A percentile compares a stretch with the other conserved stretches of the same genome.
Evolutionary conservation across 2,113 vertebrate genomes (phyloP).

Genomic region (Crotalus helleri): DNA sequence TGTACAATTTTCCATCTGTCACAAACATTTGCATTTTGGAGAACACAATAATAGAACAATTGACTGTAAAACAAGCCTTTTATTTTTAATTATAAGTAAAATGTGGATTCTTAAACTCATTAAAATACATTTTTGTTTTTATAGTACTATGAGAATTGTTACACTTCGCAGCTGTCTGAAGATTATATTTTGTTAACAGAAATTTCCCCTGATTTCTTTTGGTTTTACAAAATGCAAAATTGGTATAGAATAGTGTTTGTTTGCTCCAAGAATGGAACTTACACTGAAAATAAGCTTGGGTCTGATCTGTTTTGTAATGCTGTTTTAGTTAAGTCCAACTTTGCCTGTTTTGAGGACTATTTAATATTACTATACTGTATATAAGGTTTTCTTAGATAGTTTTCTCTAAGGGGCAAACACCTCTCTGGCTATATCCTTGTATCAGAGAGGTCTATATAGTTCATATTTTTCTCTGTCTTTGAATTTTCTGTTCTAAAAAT

Average conservation of each 20-base stretch:
- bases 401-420: background rate
- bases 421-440: background rate
- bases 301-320: background rate
- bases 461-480: background rate
- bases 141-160: background rate
- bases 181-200: background rate
- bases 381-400: background rate
- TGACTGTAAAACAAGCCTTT: background rate
- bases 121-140: background rate
- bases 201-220: background rate
- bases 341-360: background rate
- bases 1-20: background rate
- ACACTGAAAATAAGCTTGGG: background rate
- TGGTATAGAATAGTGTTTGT: background rate
- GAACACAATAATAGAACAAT: background rate
- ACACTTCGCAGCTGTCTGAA: background rate
- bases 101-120: background rate
- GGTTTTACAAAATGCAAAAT: background rate
- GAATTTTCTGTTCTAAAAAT: background rate
- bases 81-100: background rate
- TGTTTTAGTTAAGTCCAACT: background rate
- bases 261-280: background rate
- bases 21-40: background rate
- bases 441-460: background rate
- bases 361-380: background rate